Conservation (phyloP, 2,888 invertebrate species). For the Doris montereyensis region DNA sequence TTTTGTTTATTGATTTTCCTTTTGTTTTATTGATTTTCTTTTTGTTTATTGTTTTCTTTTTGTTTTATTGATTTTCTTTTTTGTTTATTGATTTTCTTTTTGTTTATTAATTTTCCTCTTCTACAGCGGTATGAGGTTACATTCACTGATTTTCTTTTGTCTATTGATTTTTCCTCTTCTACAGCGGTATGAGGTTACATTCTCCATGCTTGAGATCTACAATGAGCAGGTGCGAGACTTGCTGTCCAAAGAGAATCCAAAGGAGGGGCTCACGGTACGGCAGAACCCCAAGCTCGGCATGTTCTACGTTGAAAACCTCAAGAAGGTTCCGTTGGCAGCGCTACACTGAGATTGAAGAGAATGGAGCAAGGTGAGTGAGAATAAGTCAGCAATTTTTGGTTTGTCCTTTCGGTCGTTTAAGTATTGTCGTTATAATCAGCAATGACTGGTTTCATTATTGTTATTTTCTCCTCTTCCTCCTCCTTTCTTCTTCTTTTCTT, state of each 20-base stretch:
- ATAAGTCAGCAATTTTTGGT: not conserved
- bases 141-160: conserved; percentile 62
- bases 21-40: too few relatives aligned
- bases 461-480: not conserved
- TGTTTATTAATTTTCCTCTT: not conserved
- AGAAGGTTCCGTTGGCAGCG: conserved; percentile 73
- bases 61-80: too few relatives aligned
- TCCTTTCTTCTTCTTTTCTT: not conserved
- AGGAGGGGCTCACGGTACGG: conserved; percentile 70
- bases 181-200: conserved; percentile 72
- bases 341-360: conserved; percentile 71
- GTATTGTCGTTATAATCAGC: not conserved
- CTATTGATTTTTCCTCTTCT: conserved; percentile 22
- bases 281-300: conserved; percentile 72
- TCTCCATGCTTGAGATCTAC: conserved; percentile 74
- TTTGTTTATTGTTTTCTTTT: too few relatives aligned
- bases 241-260: conserved; percentile 71
- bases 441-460: not conserved
- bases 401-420: not conserved
- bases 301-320: conserved; percentile 73
- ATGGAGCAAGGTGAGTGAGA: conserved; percentile 71
- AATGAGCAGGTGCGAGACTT: conserved; percentile 73
- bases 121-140: too few relatives aligned
- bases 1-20: too few relatives aligned
- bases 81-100: too few relatives aligned